Evolutionary conservation across 2,113 vertebrate species (phyloP).

Genomic region (Cryptotis parvus): DNA sequence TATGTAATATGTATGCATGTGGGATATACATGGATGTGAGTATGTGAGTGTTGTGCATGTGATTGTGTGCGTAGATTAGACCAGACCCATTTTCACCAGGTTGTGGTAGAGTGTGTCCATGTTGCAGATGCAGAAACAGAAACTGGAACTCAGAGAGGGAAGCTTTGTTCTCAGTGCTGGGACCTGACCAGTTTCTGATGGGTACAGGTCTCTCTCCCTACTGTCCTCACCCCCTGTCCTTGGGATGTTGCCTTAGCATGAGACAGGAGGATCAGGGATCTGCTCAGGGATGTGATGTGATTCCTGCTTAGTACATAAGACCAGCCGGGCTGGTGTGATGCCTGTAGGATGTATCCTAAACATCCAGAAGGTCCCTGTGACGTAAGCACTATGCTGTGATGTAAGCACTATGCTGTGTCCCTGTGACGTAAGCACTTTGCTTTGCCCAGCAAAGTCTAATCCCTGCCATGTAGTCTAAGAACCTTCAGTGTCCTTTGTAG

Average conservation of each 20-base stretch:
- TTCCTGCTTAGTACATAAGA: not conserved
- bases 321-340: not conserved
- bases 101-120: not conserved
- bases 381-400: no score
- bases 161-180: fast-evolving
- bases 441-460: no score
- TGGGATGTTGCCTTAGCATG: no score
- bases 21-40: no score
- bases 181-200: no score
- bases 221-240: no score
- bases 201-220: no score
- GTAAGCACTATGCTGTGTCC: no score
- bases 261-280: not conserved
- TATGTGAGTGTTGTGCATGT: no score
- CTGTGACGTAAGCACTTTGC: not conserved
- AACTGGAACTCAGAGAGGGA: not conserved
- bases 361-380: not conserved
- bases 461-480: not conserved
- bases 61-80: not conserved
- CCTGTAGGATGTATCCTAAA: not conserved
- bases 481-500: not conserved
- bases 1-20: not conserved
- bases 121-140: not conserved
- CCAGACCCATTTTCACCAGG: not conserved
- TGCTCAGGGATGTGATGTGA: not conserved